Conservation (phyloP, 2,113 vertebrate genomes). For the Rissa tridactyla region DNA sequence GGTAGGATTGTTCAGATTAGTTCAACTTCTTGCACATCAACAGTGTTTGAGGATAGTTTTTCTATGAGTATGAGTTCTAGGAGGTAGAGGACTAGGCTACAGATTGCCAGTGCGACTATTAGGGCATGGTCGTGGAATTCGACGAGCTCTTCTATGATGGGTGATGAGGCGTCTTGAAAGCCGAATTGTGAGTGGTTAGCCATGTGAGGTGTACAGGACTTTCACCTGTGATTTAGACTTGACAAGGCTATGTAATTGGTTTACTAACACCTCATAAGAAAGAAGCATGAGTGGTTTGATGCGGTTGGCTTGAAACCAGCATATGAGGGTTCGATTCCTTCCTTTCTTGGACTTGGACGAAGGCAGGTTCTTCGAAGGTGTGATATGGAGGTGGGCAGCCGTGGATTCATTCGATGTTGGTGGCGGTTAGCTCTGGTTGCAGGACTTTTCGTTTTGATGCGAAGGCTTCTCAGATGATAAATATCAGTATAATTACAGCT, state of each 20-base stretch:
- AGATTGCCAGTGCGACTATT: background rate
- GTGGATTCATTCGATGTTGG: background rate
- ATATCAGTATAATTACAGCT: background rate
- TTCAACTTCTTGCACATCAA: background rate
- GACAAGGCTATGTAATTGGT: background rate
- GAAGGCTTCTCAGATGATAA: background rate
- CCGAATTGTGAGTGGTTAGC: background rate
- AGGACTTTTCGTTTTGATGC: background rate
- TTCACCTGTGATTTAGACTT: background rate
- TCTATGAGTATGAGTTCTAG: rapidly evolving
- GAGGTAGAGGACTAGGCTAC: rapidly evolving
- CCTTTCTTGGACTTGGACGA: background rate
- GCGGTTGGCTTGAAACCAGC: background rate
- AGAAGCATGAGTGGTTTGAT: background rate
- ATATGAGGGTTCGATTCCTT: background rate
- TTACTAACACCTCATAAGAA: background rate
- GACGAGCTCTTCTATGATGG: rapidly evolving
- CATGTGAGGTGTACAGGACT: background rate
- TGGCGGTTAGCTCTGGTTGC: rapidly evolving
- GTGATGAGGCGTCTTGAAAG: background rate
- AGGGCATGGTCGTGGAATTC: background rate
- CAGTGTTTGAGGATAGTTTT: background rate
- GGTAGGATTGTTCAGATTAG: background rate
- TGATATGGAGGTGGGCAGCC: background rate
- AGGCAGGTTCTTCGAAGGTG: background rate